A percentile compares a stretch with the other conserved stretches of the same genome.
Evolutionary conservation across 2,113 vertebrate genomes (phyloP).

Genomic region (Otocyon megalotis): DNA sequence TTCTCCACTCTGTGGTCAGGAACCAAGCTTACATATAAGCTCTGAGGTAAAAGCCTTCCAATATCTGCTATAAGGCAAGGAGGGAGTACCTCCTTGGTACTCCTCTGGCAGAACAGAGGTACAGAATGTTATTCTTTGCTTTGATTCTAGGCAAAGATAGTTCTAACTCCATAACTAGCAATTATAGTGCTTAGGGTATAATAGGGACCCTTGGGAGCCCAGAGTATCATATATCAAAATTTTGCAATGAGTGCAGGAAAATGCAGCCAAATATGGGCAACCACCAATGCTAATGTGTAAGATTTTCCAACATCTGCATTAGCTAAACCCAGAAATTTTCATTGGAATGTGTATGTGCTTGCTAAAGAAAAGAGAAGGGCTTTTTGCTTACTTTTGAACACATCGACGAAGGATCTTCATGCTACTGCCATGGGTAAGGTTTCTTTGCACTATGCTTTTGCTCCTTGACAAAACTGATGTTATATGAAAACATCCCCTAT

Average conservation of each 20-base stretch:
- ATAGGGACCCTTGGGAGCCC: background rate
- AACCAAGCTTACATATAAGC: background rate
- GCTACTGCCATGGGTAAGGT: background rate
- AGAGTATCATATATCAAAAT: background rate
- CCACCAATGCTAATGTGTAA: background rate
- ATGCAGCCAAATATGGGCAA: background rate
- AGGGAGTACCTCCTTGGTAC: background rate
- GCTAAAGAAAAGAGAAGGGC: background rate
- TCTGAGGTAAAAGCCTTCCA: background rate
- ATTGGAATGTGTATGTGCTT: background rate
- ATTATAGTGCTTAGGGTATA: background rate
- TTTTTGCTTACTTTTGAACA: background rate
- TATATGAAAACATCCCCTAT: background rate
- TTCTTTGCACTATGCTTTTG: background rate
- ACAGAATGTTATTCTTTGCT: background rate
- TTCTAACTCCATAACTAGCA: background rate
- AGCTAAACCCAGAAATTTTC: background rate
- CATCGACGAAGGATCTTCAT: background rate
- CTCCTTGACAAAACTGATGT: background rate
- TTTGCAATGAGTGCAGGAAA: background rate
- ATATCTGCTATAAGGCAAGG: background rate
- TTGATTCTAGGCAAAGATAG: background rate
- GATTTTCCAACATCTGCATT: background rate
- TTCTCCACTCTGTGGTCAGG: background rate
- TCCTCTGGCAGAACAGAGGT: background rate